These are phyloP conservation scores for Hybos culiciformis DNA, from an alignment of 2,888 invertebrate genomes.

Conservation along the genomic window DNA sequence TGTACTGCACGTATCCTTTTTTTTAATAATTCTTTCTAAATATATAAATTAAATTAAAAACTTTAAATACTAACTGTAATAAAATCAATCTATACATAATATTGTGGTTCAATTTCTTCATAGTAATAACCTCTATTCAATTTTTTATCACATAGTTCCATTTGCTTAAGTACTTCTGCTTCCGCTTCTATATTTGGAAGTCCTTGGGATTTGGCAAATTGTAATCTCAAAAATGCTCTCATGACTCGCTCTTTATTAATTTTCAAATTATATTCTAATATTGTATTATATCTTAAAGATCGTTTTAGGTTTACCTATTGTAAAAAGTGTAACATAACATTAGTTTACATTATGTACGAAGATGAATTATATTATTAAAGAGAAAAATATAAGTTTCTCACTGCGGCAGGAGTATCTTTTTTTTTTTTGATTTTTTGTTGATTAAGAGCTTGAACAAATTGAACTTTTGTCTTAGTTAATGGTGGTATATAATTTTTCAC, in stretches of 20 bases:
- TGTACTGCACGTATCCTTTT: slow-evolving; percentile 6
- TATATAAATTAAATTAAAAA: neutral
- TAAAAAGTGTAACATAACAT: no score
- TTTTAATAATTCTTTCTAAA: slow-evolving; percentile 8
- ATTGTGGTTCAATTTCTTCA: slow-evolving; percentile 6
- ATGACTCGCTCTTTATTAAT: slow-evolving; percentile 7
- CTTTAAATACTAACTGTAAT: no score
- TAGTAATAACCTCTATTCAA: slow-evolving; percentile 8
- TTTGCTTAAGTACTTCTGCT: slow-evolving; percentile 6
- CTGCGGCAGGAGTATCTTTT: slow-evolving; percentile 1
- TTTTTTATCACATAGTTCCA: slow-evolving; percentile 10
- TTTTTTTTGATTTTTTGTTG: neutral
- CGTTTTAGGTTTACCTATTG: slow-evolving; percentile 3
- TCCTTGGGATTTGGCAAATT: neutral
- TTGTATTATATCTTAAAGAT: neutral
- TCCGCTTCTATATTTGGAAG: slow-evolving; percentile 1
- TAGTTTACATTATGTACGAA: neutral
- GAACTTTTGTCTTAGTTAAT: slow-evolving; percentile 4
- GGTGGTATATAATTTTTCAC: slow-evolving; percentile 8
- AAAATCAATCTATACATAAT: neutral
- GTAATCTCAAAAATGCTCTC: slow-evolving; percentile 3
- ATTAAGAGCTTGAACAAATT: neutral
- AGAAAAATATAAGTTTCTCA: neutral
- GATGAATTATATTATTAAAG: neutral
- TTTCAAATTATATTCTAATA: neutral